phyloP scores from a whole-genome alignment of 2,113 vertebrate species.

The Fukomys damarensis region DNA sequence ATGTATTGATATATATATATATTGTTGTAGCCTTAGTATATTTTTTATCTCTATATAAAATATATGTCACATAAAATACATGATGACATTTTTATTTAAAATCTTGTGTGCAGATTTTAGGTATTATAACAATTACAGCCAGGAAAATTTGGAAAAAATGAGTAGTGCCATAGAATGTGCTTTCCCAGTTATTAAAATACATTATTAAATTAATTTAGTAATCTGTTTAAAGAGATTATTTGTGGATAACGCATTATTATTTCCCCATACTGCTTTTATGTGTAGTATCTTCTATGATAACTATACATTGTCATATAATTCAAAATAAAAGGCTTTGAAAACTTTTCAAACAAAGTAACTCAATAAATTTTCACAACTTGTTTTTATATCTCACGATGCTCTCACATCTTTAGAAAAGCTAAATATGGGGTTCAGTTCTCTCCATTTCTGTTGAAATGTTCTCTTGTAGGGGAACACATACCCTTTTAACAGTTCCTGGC shows the following conservation, averaged over 20 bases:
- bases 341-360: neutral
- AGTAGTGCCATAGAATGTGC: neutral
- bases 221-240: neutral
- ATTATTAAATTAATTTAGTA: conserved; percentile 11
- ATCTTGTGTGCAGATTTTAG: neutral
- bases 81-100: conserved; percentile 11
- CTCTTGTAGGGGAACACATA: neutral
- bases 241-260: neutral
- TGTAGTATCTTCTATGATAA: neutral
- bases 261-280: neutral
- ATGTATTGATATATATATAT: neutral
- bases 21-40: neutral
- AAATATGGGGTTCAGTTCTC: neutral
- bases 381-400: neutral
- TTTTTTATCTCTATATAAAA: neutral
- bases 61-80: neutral
- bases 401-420: neutral
- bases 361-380: conserved; percentile 16
- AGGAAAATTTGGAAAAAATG: neutral
- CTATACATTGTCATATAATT: neutral
- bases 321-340: conserved; percentile 22
- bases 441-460: neutral
- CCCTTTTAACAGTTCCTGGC: neutral
- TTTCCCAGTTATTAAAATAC: neutral
- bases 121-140: neutral